Conservation (phyloP, 2,113 vertebrate genomes). For the Cyrtonyx montezumae region DNA sequence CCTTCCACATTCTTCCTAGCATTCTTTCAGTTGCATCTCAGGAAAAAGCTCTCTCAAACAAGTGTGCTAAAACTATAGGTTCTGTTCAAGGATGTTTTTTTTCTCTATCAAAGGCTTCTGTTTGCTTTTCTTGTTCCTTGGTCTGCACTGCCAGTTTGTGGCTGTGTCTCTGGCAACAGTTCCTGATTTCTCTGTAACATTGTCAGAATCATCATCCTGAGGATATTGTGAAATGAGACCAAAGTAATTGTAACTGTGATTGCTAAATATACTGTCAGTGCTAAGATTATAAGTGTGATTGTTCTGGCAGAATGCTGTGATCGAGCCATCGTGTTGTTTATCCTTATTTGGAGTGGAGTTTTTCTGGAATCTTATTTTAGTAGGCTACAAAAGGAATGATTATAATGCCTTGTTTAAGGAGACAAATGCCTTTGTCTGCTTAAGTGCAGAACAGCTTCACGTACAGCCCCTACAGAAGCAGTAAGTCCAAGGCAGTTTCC, state of each 20-base stretch:
- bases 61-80: background rate
- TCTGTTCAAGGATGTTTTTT: background rate
- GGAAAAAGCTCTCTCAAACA: background rate
- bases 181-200: background rate
- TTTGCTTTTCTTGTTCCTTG: background rate
- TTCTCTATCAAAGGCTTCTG: background rate
- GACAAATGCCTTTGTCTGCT: constrained; percentile 43
- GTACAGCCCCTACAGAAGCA: background rate
- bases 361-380: constrained; percentile 37
- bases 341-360: constrained; percentile 40
- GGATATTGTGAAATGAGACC: constrained; percentile 56
- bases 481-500: background rate
- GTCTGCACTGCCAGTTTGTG: background rate
- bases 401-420: constrained; percentile 57
- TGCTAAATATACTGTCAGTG: constrained; percentile 52
- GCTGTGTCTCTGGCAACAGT: background rate
- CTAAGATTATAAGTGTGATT: constrained; percentile 26
- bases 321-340: constrained; percentile 47
- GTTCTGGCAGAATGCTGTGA: constrained; percentile 47
- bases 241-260: constrained; percentile 50
- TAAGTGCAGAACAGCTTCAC: constrained; percentile 27
- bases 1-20: background rate
- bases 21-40: background rate
- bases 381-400: constrained; percentile 33
- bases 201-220: constrained; percentile 20